These are phyloP conservation scores for Pelecanus crispus DNA, from an alignment of 2,113 vertebrate genomes.

Conservation along the genomic window DNA sequence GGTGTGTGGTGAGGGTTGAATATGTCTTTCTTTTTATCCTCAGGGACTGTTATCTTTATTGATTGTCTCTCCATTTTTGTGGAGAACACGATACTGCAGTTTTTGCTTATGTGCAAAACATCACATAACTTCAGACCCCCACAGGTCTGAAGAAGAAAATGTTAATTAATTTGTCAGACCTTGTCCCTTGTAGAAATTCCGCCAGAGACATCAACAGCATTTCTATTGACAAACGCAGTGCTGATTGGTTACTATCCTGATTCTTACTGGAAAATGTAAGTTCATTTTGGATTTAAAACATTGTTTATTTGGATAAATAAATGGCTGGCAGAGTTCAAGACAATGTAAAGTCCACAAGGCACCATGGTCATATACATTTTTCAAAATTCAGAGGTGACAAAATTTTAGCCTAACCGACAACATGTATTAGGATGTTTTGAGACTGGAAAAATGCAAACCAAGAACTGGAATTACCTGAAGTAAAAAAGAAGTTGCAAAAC, in stretches of 20 bases:
- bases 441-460: not conserved
- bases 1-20: not conserved
- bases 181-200: not conserved
- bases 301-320: not conserved
- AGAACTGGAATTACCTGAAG: not conserved
- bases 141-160: not conserved
- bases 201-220: not conserved
- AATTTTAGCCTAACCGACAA: not conserved
- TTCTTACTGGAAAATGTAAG: not conserved
- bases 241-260: not conserved
- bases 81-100: not conserved
- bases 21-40: not conserved
- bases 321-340: not conserved
- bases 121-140: not conserved
- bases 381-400: not conserved
- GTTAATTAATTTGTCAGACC: not conserved
- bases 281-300: not conserved
- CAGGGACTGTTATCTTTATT: not conserved
- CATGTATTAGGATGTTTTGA: not conserved
- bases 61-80: not conserved
- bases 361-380: not conserved
- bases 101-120: not conserved
- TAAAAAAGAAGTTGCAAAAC: not conserved
- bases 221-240: not conserved
- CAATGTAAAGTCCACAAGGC: not conserved